phyloP scores from a whole-genome alignment of 1,140 invertebrate species.

The Hyles euphorbiae region DNA sequence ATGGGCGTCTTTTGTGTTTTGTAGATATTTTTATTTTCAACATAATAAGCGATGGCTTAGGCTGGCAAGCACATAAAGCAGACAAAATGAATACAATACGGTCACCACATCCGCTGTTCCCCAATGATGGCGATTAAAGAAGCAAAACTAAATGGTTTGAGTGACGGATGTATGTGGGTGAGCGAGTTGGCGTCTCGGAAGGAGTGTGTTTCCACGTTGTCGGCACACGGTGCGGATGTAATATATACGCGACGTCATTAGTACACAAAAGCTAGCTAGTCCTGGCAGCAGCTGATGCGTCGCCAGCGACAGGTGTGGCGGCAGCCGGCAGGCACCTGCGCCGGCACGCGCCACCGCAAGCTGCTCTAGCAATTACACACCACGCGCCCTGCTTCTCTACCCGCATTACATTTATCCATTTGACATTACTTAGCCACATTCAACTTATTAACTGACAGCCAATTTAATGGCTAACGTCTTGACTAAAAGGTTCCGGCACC shows the following conservation, averaged over 20 bases:
- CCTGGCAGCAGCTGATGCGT: constrained; percentile 56
- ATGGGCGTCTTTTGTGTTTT: too few species aligned
- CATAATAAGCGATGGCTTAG: too few species aligned
- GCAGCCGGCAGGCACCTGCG: constrained; percentile 68
- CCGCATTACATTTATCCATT: constrained; percentile 37
- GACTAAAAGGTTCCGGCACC: neutral
- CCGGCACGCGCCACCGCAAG: constrained; percentile 61
- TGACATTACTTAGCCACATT: constrained; percentile 25
- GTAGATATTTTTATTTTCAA: too few species aligned
- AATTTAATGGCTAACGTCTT: neutral
- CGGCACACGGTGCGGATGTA: neutral
- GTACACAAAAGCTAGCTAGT: constrained; percentile 12
- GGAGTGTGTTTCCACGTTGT: too few species aligned
- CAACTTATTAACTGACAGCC: neutral
- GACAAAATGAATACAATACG: too few species aligned
- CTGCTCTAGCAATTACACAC: constrained; percentile 50
- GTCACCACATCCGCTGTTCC: too few species aligned
- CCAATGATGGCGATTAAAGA: too few species aligned
- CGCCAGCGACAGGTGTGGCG: constrained; percentile 52
- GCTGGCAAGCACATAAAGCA: too few species aligned
- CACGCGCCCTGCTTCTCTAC: constrained; percentile 22
- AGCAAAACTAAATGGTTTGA: too few species aligned
- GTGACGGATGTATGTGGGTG: too few species aligned
- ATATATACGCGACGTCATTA: neutral
- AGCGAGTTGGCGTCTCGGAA: too few species aligned